Conservation (phyloP, 2,888 invertebrate species). For the Pollenia labialis region DNA sequence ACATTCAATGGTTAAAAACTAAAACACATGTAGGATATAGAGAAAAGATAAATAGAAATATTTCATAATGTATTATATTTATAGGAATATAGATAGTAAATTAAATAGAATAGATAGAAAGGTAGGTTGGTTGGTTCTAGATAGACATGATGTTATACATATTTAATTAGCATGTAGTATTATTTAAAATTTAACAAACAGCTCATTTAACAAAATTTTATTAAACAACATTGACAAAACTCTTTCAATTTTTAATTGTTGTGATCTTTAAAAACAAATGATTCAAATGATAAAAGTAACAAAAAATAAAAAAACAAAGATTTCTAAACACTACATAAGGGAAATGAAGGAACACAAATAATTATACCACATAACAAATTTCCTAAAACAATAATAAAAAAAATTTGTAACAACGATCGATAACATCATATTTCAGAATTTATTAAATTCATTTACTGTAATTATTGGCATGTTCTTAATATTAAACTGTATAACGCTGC, state of each 20-base stretch:
- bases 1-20: constrained; percentile 59
- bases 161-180: constrained; percentile 56
- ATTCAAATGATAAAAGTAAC: constrained; percentile 9
- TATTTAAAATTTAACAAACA: constrained; percentile 69
- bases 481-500: too few species aligned
- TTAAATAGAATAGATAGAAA: constrained; percentile 29
- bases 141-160: constrained; percentile 31
- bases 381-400: constrained; percentile 24
- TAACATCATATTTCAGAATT: background rate
- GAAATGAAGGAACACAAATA: constrained; percentile 45
- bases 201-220: constrained; percentile 64
- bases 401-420: background rate
- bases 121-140: constrained; percentile 20
- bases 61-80: background rate
- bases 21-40: constrained; percentile 39
- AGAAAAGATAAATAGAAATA: constrained; percentile 21
- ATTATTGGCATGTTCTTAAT: background rate
- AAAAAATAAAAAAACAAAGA: constrained; percentile 12
- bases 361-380: background rate
- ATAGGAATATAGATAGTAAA: constrained; percentile 33
- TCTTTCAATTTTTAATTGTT: constrained; percentile 46
- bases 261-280: constrained; percentile 42
- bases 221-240: constrained; percentile 71
- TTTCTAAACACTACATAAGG: constrained; percentile 54
- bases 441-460: background rate